Percentiles rank a stretch among this genome's conserved stretches.
These are phyloP conservation scores for Rhinichthys klamathensis DNA, from an alignment of 2,113 vertebrate genomes.

Conservation along the genomic window DNA sequence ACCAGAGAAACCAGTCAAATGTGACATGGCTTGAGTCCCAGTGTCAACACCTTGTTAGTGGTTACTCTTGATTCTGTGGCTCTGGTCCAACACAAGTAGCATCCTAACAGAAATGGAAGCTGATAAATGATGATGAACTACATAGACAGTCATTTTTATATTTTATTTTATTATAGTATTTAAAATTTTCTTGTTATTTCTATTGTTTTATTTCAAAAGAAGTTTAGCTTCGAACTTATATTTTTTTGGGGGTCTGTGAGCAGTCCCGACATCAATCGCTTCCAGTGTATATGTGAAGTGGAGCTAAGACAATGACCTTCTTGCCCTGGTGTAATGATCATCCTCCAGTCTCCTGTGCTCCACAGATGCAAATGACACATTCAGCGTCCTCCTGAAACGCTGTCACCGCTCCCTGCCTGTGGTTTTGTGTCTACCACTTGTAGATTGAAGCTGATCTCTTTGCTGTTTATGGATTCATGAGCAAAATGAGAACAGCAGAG, in stretches of 20 bases:
- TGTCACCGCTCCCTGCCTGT: background rate
- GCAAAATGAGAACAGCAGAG: conserved; percentile 49
- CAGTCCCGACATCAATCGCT: background rate
- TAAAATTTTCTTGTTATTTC: background rate
- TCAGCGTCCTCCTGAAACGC: background rate
- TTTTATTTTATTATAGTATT: too few species aligned
- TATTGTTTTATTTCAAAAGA: background rate
- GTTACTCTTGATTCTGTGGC: background rate
- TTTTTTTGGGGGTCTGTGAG: background rate
- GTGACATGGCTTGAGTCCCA: background rate
- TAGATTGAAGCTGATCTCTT: conserved; percentile 65
- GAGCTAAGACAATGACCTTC: conserved; percentile 6
- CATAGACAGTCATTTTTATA: too few species aligned
- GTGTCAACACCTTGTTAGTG: background rate
- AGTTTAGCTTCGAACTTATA: background rate
- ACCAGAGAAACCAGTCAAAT: background rate
- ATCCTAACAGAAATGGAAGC: too few species aligned
- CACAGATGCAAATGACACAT: conserved; percentile 9
- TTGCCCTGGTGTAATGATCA: background rate
- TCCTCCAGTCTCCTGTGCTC: background rate
- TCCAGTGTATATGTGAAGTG: background rate
- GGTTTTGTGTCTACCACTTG: conserved; percentile 1
- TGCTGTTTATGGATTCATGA: conserved; percentile 65
- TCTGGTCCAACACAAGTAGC: background rate
- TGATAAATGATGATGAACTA: too few species aligned